Conservation (phyloP, 2,888 invertebrate species). For the Watsonalla cultraria region DNA sequence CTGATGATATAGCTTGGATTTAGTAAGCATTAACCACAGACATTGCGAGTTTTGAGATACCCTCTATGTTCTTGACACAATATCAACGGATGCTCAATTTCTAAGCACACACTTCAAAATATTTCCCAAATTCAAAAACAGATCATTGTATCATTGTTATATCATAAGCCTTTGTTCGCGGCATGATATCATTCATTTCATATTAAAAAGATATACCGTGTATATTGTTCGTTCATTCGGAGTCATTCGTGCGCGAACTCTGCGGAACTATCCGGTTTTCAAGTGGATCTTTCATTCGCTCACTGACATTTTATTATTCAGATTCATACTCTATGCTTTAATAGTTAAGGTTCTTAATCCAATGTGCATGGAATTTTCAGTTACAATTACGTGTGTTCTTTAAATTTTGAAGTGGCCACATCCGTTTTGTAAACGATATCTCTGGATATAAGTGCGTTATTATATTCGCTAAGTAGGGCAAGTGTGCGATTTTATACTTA, state of each 20-base stretch:
- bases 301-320: slow-evolving; percentile 14
- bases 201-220: slow-evolving; percentile 72
- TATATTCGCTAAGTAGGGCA: background rate
- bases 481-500: background rate
- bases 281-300: slow-evolving; percentile 47
- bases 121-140: slow-evolving; percentile 1
- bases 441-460: slow-evolving; percentile 5
- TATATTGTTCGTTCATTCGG: slow-evolving; percentile 51
- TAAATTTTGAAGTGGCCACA: slow-evolving; percentile 38
- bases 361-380: slow-evolving; percentile 3
- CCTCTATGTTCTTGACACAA: background rate
- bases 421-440: slow-evolving; percentile 44
- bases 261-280: slow-evolving; percentile 71
- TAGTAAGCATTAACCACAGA: background rate
- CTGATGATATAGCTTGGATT: background rate
- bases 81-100: background rate
- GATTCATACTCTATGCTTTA: slow-evolving; percentile 6
- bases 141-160: slow-evolving; percentile 15
- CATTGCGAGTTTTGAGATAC: background rate
- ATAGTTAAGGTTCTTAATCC: slow-evolving; percentile 13
- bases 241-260: slow-evolving; percentile 66
- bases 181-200: slow-evolving; percentile 51
- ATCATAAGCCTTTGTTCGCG: slow-evolving; percentile 16
- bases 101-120: slow-evolving; percentile 2
- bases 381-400: slow-evolving; percentile 23